Base-by-base conservation (phyloP, 2,113 vertebrate genomes). In the Tauraco erythrolophus region DNA sequence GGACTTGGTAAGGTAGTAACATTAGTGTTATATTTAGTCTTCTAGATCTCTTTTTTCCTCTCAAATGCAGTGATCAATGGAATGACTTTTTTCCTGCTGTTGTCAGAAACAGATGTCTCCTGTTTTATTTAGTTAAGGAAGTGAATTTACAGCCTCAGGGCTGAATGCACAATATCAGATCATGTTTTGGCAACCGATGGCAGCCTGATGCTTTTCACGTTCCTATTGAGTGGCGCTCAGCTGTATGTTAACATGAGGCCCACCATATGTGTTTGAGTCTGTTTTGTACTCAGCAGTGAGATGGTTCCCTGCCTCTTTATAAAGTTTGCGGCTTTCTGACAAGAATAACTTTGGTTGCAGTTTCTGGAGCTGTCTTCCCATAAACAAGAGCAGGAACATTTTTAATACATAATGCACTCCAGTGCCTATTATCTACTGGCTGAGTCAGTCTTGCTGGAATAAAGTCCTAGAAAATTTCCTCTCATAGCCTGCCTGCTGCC, bases 91-190 rank as follows among this genome's bases (percentile, higher is more conserved):
- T 84, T 62, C 41, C 45, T 88, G 70, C 45, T 72, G 11, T 89
- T 92, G 72, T 58, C 88, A 96, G 65, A 85, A 94, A 82, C 84
- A 93, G 61, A 81, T 94, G 81, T 89, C 45, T 39, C 3, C 25
- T 45, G 31, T n/a, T 94, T 46, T 87, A 94, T 87, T 87, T 84
- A 58, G 56, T 74, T 66, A 57, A 80, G 79, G 30, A 68, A 88
- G 66, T 79, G 7, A 72, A 76, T 90, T 53, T 93, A 37, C 28
- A 79, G 85, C 88, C 69, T 84, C 30, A 19, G 27, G 61, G 53
- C 53, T 93, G 70, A 82, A 90, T 68, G 56, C 56, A 60, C 46
- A 87, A 14, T 78, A 65, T 84, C 48, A 89, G 65, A 83, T 92
- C 35, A 15, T 65, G 50, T 71, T 82, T 88, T 90, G 88, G 85